Conservation (phyloP, 2,888 invertebrate genomes). For the Aspidiotus rigidus region DNA sequence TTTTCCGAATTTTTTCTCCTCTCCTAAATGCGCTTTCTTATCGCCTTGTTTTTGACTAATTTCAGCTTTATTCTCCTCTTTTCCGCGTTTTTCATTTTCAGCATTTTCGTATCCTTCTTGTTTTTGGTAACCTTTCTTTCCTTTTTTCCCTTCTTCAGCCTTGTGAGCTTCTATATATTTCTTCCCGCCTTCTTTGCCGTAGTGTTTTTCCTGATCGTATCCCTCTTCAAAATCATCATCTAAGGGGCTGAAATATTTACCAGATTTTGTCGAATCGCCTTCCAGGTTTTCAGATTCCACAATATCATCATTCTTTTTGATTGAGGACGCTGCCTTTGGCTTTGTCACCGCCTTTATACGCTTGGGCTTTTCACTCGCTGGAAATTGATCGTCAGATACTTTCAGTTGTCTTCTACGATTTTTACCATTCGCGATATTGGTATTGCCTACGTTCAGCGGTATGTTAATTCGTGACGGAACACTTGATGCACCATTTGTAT, state of each 20-base stretch:
- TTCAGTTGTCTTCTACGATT: no score
- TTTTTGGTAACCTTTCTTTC: conserved; percentile 50
- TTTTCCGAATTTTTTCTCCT: conserved; percentile 50
- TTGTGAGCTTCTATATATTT: conserved; percentile 48
- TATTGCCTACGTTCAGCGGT: not conserved
- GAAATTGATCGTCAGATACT: no score
- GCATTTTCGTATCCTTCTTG: conserved; percentile 51
- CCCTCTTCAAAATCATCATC: conserved; percentile 36
- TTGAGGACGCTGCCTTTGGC: no score
- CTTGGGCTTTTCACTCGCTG: not conserved
- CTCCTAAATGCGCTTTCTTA: conserved; percentile 50
- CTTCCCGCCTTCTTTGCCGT: conserved; percentile 45
- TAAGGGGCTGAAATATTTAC: conserved; percentile 15
- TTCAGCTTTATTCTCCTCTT: conserved; percentile 49
- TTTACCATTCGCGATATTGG: not conserved
- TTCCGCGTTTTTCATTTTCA: conserved; percentile 49
- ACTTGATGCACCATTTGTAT: conserved; percentile 32
- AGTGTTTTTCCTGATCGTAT: conserved; percentile 38
- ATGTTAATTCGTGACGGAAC: not conserved
- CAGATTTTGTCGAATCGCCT: conserved; percentile 33
- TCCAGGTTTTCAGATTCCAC: not conserved
- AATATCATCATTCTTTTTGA: no score
- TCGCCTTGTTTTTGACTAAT: conserved; percentile 49
- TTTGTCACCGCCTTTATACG: no score
- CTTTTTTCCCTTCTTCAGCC: conserved; percentile 50